Base-by-base conservation (phyloP, 2,797 vertebrate species). In the Hephaestus fuliginosus region DNA sequence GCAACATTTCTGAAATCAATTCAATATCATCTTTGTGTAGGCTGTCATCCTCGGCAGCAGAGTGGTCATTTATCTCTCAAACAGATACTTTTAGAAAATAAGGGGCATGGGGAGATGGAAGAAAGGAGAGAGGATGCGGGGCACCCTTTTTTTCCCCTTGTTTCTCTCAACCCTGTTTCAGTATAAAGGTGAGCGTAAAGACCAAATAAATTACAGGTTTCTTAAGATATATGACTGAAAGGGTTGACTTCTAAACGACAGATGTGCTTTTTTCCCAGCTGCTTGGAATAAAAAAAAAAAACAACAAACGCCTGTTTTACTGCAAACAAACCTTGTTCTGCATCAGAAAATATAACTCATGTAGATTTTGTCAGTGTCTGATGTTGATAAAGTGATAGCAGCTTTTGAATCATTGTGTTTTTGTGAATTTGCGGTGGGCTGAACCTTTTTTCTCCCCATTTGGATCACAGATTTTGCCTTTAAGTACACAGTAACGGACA, bases 1-100 rank as follows among this genome's bases (percentile, higher is more conserved):
- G 95, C 94, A 94, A 95, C 96, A 96, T 97, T 97, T 97, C 96
- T 96, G 96, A 97, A 97, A 97, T 97, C 96, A 95, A 97, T 95
- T 96, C 95, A 96, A 96, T 96, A 96, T 97, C 95, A 95, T 96
- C 94, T 97, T 96, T 96, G 95, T 96, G 95, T 96, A 96, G 96
- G 95, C 95, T 96, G 95, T 96, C 95, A 96, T 95, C 94, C 93
- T 94, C 91, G 70, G 90, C 92, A 91, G 90, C 91, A 92, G 93
- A 94, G 90, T 83, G 90, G 94, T 94, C 95, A 96, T 96, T 96
- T 96, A 95, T 96, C 96, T 96, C 93, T 93, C 93, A 95, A 95
- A 95, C 94, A 95, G 95, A 96, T 95, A 96, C 95, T 96, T 96
- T 93, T 92, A 90, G 93, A 95, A 94, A 94, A 95, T 92, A 92